These are phyloP conservation scores for Neopelma chrysocephalum DNA, from an alignment of 2,797 vertebrate genomes.

Conservation along the genomic window DNA sequence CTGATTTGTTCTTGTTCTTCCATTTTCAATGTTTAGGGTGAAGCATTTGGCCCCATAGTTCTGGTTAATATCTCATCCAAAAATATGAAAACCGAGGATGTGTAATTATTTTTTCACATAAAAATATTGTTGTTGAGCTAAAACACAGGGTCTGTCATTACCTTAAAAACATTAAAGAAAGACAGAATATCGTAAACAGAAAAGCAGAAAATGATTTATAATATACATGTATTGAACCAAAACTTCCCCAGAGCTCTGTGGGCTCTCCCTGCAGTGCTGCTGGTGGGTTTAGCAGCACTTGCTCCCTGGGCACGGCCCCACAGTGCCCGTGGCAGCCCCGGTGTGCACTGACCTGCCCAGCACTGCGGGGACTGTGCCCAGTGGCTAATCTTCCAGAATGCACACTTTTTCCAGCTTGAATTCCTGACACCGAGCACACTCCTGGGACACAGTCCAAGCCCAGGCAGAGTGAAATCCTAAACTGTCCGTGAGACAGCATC, in stretches of 20 bases:
- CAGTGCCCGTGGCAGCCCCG: background rate
- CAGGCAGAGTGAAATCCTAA: constrained; percentile 48
- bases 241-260: background rate
- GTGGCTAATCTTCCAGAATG: constrained; percentile 19
- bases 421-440: constrained; percentile 46
- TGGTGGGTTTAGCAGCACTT: background rate
- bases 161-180: background rate
- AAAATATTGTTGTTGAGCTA: background rate
- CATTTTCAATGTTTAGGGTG: background rate
- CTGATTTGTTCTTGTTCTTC: background rate
- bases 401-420: constrained; percentile 32
- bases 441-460: constrained; percentile 23
- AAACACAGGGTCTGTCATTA: background rate
- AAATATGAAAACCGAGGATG: background rate
- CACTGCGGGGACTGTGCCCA: background rate
- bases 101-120: background rate
- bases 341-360: background rate
- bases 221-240: background rate
- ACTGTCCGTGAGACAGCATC: constrained; percentile 20
- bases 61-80: background rate
- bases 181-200: background rate
- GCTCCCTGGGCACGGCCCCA: background rate
- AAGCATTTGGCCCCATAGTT: background rate
- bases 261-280: background rate
- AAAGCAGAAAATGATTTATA: constrained; percentile 26